Evolutionary conservation across 2,888 invertebrate genomes (phyloP).

Genomic region (Tiliacea aurago): DNA sequence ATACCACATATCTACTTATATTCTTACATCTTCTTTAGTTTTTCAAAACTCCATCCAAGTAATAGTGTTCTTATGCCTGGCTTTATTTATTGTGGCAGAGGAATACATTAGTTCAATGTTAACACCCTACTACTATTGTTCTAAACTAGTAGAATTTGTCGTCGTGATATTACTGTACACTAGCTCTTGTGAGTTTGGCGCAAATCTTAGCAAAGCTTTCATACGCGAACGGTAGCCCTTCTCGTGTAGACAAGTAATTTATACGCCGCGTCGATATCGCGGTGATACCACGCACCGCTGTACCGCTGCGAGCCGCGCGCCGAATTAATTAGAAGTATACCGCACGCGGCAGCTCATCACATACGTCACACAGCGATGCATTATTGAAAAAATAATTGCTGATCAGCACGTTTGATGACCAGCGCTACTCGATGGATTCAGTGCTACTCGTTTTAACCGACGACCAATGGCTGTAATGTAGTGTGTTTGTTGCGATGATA

Average conservation of each 20-base stretch:
- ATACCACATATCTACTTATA: neutral
- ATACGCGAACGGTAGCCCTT: conserved; percentile 39
- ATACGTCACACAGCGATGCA: conserved; percentile 32
- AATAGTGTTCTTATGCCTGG: neutral
- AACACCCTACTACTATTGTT: neutral
- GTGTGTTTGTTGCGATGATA: conserved; percentile 14
- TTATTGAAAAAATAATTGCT: conserved; percentile 22
- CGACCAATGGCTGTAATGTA: conserved; percentile 1
- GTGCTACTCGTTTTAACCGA: conserved; percentile 8
- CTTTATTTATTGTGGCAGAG: neutral
- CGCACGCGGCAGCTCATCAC: conserved; percentile 35
- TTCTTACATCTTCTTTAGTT: conserved; percentile 17
- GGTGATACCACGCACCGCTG: conserved; percentile 10
- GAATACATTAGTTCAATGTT: neutral
- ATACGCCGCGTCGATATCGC: conserved; percentile 41
- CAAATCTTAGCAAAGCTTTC: conserved; percentile 8
- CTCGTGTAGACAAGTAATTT: conserved; percentile 43
- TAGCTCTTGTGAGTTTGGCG: conserved; percentile 14
- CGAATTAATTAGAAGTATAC: conserved; percentile 75
- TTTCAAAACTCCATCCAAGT: conserved; percentile 8
- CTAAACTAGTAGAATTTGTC: neutral
- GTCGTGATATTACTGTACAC: neutral
- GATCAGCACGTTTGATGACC: conserved; percentile 24
- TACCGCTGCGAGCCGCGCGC: conserved; percentile 71
- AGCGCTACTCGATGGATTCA: conserved; percentile 36